Evolutionary conservation across 2,888 invertebrate species (phyloP), one percentile per base, ranked within the genome.

Genomic region (Adineta ricciae): DNA sequence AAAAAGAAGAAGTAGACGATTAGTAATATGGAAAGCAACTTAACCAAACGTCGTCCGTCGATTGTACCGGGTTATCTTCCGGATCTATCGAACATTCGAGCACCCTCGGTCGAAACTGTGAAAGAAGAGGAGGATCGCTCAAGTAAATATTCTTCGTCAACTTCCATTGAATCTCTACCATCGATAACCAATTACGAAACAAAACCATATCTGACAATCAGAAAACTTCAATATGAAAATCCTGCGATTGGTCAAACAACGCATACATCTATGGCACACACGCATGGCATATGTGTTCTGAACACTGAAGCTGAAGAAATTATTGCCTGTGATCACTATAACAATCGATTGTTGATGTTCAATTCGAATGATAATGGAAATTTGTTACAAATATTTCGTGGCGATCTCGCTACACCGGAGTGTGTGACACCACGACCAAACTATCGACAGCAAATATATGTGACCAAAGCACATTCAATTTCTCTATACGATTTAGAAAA

Each of bases 341-440:
- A 78, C n/a, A 78, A 78, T 78, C 78, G 78, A 11, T n/a, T 78
- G n/a, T 24, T 78, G 24, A 78, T 78, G 78, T 78, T 78, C 41
- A n/a, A 78, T 41, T 78, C 78, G 19, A 78, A 24, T 41, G 27
- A 14, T 4, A 14, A 78, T 78, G 78, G 78, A 9, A 36, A 32
- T 38, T 41, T 78, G 41, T 41, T 78, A 19, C 11, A 78, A 41
- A 38, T 78, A 78, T 78, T 41, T 78, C 78, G 78, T 41, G 64
- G 64, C 7, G 41, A 41, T 41, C 14, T 78, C 38, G 14, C 78
- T 24, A n/a, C 41, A n/a, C 78, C 78, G 4, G 78, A 78, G 41
- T n/a, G 41, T 78, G 78, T 78, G 38, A 14, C 41, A 41, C 9
- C 41, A n/a, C 21, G 78, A 41, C 78, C 78, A 41, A 36, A 78